Evolutionary conservation across 2,113 vertebrate species (phyloP).

Genomic region (Tragulus kanchil): DNA sequence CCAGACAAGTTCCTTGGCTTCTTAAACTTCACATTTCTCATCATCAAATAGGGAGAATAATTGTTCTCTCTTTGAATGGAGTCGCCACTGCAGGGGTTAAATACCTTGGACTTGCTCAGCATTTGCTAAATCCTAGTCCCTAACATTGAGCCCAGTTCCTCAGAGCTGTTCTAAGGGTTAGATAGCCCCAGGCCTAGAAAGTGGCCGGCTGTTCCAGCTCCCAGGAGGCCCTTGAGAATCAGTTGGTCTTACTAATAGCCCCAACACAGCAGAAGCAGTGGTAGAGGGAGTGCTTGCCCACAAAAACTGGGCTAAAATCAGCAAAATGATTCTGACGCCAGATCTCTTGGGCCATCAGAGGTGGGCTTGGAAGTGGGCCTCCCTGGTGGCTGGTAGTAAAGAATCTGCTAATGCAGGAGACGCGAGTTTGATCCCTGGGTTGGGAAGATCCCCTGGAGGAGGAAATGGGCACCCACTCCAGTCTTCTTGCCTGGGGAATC

Average conservation of each 20-base stretch:
- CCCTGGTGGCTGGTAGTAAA: not conserved
- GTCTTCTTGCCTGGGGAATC: not conserved
- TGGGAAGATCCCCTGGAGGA: not conserved
- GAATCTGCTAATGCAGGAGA: not conserved
- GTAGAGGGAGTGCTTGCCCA: not conserved
- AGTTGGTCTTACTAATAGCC: not conserved
- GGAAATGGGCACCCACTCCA: not conserved
- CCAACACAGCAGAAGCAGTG: not conserved
- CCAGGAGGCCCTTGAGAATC: not conserved
- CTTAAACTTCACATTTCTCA: not conserved
- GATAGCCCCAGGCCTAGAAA: not conserved
- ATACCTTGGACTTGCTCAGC: not conserved
- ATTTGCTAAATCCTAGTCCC: not conserved
- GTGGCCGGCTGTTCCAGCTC: not conserved
- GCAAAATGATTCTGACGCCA: not conserved
- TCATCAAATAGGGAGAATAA: not conserved
- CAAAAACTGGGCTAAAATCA: not conserved
- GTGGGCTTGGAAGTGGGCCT: not conserved
- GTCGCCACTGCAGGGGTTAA: not conserved
- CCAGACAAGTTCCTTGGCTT: not conserved
- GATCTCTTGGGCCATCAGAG: too few species aligned
- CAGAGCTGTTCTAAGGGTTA: not conserved
- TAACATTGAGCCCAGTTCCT: not conserved
- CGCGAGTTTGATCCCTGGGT: not conserved
- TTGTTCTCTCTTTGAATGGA: not conserved